A percentile compares a stretch with the other conserved stretches of the same genome.
Evolutionary conservation across 1,140 invertebrate genomes (phyloP).

Genomic region (Anadara kagoshimensis): DNA sequence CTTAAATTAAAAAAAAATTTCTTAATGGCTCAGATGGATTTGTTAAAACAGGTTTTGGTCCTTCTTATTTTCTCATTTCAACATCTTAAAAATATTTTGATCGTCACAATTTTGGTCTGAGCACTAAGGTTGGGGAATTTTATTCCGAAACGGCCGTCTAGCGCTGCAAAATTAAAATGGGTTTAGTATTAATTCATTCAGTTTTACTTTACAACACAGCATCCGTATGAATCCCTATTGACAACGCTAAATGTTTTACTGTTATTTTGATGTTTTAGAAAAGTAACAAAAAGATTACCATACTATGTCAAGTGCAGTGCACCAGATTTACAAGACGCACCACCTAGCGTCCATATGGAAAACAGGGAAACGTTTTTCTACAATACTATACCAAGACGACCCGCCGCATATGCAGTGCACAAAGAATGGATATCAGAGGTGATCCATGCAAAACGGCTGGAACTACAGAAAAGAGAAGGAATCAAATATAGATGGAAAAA

Average conservation of each 20-base stretch:
- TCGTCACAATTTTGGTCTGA: no score
- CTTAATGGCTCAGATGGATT: no score
- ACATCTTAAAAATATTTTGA: no score
- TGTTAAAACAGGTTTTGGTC: no score
- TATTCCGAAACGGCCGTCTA: no score
- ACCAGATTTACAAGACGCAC: slow-evolving; percentile 56
- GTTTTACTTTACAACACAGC: no score
- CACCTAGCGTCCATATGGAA: slow-evolving; percentile 64
- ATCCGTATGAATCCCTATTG: slow-evolving; percentile 8
- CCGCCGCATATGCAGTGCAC: slow-evolving; percentile 58
- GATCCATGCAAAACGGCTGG: slow-evolving; percentile 65
- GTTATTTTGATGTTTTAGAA: slow-evolving; percentile 12
- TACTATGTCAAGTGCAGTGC: slow-evolving; percentile 60
- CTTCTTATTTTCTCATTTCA: no score
- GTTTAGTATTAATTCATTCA: no score
- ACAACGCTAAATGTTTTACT: background rate
- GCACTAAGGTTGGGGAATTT: no score
- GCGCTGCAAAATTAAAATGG: no score
- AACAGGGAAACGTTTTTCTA: slow-evolving; percentile 68
- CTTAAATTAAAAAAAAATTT: no score
- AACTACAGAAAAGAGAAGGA: slow-evolving; percentile 65
- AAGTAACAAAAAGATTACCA: slow-evolving; percentile 47
- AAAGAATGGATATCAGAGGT: slow-evolving; percentile 70
- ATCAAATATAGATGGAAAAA: slow-evolving; percentile 65
- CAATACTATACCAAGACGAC: slow-evolving; percentile 67